Evolutionary conservation across 1,140 invertebrate genomes (phyloP), one percentile per base, ranked within the genome.

Genomic region (Atopsyche davidsoni): DNA sequence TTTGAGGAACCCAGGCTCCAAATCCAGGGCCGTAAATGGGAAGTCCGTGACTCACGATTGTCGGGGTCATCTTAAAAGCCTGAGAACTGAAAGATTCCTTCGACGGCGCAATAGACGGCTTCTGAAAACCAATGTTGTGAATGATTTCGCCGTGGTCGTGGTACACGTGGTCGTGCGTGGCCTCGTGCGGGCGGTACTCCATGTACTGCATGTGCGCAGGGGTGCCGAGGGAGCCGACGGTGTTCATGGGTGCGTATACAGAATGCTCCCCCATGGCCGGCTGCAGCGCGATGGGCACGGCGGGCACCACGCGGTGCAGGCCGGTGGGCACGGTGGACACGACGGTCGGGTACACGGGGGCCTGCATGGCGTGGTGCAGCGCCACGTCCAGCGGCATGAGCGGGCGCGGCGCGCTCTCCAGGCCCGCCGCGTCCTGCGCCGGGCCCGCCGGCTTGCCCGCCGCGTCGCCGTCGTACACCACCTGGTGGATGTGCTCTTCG

Each of bases 401-500:
- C 6, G 46, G 6, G 11, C 40, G 50, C 4, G 50, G 10, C 11
- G n/a, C 4, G 41, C 18, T 18, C 24, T 14, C 18, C 24, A 14
- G 16, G 40, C 19, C 31, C 23, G 19, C 38, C 7, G 21, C 31
- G 11, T 51, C 49, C 19, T 46, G 4, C 9, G 18, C 18, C 13
- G 9, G 14, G 2, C 28, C 43, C 40, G 40, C 50, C 10, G 43
- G 34, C 10, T 39, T 46, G 1, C 23, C 25, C 1, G 24, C 24
- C 13, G 53, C 17, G 2, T 34, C 25, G 4, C 68, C 62, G 43
- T 71, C 64, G 49, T 63, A 70, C 2, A 70, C 60, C 32, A 71
- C 38, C 55, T 74, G 72, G 51, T 74, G 72, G 45, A 74, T 67
- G 31, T 74, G 72, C 52, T 74, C 72, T 57, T 74, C 72, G 25